Evolutionary conservation across 1,140 invertebrate species (phyloP), one percentile per base, ranked within the genome.

Genomic region (Penaeus vannamei): DNA sequence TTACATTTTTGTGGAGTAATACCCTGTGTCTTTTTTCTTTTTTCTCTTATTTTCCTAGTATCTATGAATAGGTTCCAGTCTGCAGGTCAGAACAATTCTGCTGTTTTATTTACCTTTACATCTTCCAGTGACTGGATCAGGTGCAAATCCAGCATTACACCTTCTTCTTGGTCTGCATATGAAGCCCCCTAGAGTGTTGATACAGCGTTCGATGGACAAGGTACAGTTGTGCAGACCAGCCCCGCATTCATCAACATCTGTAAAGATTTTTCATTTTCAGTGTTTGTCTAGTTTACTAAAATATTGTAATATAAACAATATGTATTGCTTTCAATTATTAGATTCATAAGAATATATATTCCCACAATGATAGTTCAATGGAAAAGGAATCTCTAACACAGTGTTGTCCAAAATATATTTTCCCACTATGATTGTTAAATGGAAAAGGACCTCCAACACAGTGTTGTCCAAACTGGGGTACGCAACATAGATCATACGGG

Each of bases 221-320:
- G 95, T 94, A 92, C 96, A 97, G 89, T 95, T 94, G 90, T 95
- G 93, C 46, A 93, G 92, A 14, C 94, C 93, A 69, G 94, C 93
- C 1, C 92, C 91, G 91, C 96, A 97, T 93, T 97, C 96, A 91
- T 97, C 95, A n/a, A 96, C 94, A 93, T 96, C 95, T 96, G 82
- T 64, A 91, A 84, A 66, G 23, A 23, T 23, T n/a, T 0, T 26
- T 64, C 5, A 60, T 19, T 23, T 83, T 53, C 29, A 26, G 12
- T 20, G 7, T 83, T 32, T n/a, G 12, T 64, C 84, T 59, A 66
- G 84, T 60, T 89, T 62, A 62, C 77, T 36, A 66, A 64, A 62
- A 77, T 84, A 42, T 84, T 66, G 14, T 32, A 29, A 69, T 14
- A 69, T 0, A 32, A 66, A 5, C 26, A 5, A 42, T 66, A 26